phyloP scores from a whole-genome alignment of 2,797 vertebrate species.

The Bradypus variegatus region DNA sequence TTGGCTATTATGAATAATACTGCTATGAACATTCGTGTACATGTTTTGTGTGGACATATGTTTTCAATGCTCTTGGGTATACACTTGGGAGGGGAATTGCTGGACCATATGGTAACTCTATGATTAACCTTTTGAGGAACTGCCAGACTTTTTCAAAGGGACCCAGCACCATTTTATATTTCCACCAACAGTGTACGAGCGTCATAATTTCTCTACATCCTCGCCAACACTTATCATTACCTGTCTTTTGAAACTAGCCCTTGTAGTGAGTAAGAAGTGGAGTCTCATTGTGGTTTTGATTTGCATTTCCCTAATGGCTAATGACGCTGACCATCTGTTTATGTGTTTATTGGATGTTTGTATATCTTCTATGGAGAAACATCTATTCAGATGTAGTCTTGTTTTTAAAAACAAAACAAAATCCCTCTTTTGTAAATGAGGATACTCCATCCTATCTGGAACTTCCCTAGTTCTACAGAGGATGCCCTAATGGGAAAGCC shows the following conservation, averaged over 20 bases:
- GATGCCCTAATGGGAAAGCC: background rate
- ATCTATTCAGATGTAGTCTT: background rate
- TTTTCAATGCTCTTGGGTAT: background rate
- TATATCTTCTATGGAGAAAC: background rate
- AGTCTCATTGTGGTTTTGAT: background rate
- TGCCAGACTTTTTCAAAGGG: background rate
- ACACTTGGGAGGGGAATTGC: background rate
- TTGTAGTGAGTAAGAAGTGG: background rate
- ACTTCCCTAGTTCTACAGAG: background rate
- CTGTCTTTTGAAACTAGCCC: background rate
- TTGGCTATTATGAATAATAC: too few relatives aligned
- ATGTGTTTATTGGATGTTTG: background rate
- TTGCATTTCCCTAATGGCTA: background rate
- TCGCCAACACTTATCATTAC: background rate
- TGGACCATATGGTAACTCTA: background rate
- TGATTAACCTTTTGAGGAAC: background rate
- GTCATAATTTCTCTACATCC: background rate
- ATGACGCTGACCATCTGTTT: background rate
- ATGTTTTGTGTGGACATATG: background rate
- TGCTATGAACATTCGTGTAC: too few relatives aligned
- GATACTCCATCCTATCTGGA: background rate
- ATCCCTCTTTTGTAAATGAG: background rate
- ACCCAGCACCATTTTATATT: background rate
- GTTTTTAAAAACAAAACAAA: background rate
- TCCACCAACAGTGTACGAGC: background rate